Conservation (phyloP, 2,797 vertebrate genomes). For the Coilia nasus region DNA sequence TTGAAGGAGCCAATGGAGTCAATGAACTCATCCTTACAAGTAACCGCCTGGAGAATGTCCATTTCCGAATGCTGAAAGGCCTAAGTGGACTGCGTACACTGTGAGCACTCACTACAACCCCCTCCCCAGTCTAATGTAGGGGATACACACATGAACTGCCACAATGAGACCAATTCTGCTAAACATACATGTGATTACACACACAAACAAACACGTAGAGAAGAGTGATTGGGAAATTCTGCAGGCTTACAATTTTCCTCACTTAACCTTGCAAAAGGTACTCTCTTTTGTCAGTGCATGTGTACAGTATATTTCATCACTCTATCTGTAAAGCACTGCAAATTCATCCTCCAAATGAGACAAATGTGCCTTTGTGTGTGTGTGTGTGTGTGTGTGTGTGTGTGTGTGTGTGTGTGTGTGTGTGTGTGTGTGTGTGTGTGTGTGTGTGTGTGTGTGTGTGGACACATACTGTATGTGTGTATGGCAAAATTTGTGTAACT, state of each 20-base stretch:
- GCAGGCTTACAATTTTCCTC: neutral
- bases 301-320: neutral
- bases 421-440: slow-evolving; percentile 1
- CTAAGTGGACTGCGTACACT: slow-evolving; percentile 91
- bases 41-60: slow-evolving; percentile 91
- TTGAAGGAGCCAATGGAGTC: slow-evolving; percentile 91
- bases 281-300: neutral
- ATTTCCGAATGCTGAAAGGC: slow-evolving; percentile 93
- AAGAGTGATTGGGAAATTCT: neutral
- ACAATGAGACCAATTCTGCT: neutral
- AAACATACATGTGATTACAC: slow-evolving; percentile 30
- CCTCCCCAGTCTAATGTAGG: neutral
- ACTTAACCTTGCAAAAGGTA: neutral
- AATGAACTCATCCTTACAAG: slow-evolving; percentile 94
- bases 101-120: slow-evolving; percentile 75
- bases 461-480: neutral
- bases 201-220: neutral
- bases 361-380: neutral
- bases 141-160: slow-evolving; percentile 37
- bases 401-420: slow-evolving; percentile 22
- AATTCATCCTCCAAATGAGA: neutral
- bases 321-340: neutral
- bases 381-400: neutral
- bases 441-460: neutral
- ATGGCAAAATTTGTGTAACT: neutral